A percentile compares a stretch with the other conserved stretches of the same genome.
phyloP scores from a whole-genome alignment of 23 tunicate species.

The Aplidium turbinatum region DNA sequence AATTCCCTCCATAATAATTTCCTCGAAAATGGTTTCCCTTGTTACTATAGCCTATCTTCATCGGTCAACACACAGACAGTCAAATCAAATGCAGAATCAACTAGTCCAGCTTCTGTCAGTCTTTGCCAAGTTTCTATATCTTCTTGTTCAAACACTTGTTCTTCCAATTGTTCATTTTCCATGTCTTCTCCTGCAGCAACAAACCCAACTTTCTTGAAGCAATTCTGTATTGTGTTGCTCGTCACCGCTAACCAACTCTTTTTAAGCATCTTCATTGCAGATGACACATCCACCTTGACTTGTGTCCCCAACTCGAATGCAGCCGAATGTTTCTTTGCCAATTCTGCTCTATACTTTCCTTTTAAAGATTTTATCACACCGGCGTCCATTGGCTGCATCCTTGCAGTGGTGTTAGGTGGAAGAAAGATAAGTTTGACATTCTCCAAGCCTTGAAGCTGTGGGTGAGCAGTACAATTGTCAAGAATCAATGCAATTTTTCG shows the following conservation, averaged over 20 bases:
- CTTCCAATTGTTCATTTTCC: not conserved
- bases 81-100: not conserved
- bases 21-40: slow-evolving; percentile 2
- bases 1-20: too few species aligned
- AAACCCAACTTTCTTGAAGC: too few species aligned
- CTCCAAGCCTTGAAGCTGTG: not conserved
- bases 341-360: not conserved
- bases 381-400: too few species aligned
- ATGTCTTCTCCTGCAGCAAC: too few species aligned
- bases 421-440: too few species aligned
- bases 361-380: too few species aligned
- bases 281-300: not conserved
- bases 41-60: not conserved
- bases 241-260: too few species aligned
- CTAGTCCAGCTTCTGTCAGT: not conserved
- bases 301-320: not conserved
- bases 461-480: not conserved
- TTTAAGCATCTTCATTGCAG: too few species aligned
- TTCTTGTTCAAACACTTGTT: not conserved
- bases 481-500: not conserved
- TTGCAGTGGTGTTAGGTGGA: too few species aligned
- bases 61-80: too few species aligned
- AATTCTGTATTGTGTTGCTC: too few species aligned
- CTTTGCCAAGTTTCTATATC: not conserved
- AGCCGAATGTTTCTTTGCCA: not conserved